Evolutionary conservation across 2,113 vertebrate genomes (phyloP).

Genomic region (Seriola rivoliana): DNA sequence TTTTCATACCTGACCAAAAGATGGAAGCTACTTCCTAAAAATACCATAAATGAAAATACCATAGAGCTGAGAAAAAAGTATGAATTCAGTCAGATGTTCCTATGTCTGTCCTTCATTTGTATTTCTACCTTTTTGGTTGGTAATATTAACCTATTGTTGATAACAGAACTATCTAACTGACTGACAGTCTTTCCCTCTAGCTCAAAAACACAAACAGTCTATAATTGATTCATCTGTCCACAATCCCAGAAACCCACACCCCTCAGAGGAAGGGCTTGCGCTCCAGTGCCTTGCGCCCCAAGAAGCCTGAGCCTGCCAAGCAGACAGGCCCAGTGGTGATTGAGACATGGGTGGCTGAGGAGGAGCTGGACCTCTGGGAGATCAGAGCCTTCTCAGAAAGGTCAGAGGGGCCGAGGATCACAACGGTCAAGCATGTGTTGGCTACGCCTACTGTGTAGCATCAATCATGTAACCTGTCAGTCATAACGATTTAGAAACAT

Average conservation of each 20-base stretch:
- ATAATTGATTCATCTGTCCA: neutral
- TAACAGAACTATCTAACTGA: neutral
- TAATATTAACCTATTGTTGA: constrained; percentile 3
- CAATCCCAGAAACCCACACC: constrained; percentile 93
- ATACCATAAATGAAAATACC: too few species aligned
- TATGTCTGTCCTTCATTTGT: neutral
- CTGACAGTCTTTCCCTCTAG: neutral
- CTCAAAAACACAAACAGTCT: neutral
- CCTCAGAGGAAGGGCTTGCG: constrained; percentile 89
- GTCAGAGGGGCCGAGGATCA: constrained; percentile 71
- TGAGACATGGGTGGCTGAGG: constrained; percentile 98
- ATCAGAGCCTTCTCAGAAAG: constrained; percentile 99
- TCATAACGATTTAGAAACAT: neutral
- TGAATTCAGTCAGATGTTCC: neutral
- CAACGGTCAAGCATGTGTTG: neutral
- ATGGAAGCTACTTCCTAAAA: neutral
- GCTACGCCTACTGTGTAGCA: neutral
- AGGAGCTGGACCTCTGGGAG: constrained; percentile 98
- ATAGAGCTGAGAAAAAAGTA: neutral
- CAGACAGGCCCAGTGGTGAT: constrained; percentile 98
- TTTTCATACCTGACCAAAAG: neutral
- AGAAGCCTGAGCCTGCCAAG: constrained; percentile 96
- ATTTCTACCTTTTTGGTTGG: neutral
- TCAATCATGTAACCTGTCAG: neutral
- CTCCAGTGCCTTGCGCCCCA: constrained; percentile 95